These are phyloP conservation scores for Cheirogaleus medius DNA, from an alignment of 2,113 vertebrate genomes.

Conservation along the genomic window DNA sequence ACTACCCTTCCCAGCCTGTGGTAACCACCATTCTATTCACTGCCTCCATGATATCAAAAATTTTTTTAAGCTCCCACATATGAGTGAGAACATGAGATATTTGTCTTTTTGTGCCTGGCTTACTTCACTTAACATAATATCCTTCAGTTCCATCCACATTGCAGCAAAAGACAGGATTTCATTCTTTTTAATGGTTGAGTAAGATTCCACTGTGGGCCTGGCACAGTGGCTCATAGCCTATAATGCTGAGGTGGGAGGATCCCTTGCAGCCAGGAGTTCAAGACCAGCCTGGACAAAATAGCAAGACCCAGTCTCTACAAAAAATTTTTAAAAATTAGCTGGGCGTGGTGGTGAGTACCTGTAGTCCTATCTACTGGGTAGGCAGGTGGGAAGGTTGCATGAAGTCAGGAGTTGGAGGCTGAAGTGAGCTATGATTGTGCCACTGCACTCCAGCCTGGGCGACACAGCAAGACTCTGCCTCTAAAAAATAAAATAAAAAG, in stretches of 20 bases:
- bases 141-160: neutral
- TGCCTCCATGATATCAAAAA: neutral
- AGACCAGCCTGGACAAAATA: neutral
- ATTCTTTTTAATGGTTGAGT: neutral
- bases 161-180: neutral
- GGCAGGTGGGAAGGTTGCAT: neutral
- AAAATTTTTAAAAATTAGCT: neutral
- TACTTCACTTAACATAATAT: neutral
- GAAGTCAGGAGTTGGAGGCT: neutral
- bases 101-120: neutral
- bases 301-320: neutral
- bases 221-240: neutral
- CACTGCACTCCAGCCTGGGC: neutral
- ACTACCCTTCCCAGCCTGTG: neutral
- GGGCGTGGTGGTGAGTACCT: neutral
- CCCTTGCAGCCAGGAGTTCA: neutral
- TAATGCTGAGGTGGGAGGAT: neutral
- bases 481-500: neutral
- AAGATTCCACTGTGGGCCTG: neutral
- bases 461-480: neutral
- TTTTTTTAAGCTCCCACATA: neutral
- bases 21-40: neutral
- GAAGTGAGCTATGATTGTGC: neutral
- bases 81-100: neutral
- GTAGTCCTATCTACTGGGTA: neutral